Conservation (phyloP, 2,113 vertebrate genomes). For the Machaerirhynchus nigripectus region DNA sequence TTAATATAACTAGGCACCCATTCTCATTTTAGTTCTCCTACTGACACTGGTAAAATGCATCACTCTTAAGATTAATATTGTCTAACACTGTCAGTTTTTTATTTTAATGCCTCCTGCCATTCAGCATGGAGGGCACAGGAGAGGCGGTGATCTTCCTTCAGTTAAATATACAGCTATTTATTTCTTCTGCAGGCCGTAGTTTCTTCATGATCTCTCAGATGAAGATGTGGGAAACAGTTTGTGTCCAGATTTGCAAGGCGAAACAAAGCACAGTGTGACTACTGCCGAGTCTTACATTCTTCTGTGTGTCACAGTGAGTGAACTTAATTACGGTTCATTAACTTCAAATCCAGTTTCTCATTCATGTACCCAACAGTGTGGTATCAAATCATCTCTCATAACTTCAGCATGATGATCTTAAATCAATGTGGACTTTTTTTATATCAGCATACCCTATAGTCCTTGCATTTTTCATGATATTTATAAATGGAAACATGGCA, state of each 20-base stretch:
- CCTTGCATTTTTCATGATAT: not conserved
- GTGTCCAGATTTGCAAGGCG: slow-evolving; percentile 29
- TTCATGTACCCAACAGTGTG: slow-evolving; percentile 13
- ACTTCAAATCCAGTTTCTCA: slow-evolving; percentile 34
- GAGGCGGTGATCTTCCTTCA: not conserved
- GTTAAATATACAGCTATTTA: not conserved
- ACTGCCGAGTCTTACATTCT: slow-evolving; percentile 32
- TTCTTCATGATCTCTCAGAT: not conserved
- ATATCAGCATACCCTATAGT: not conserved
- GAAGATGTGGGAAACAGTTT: slow-evolving; percentile 37
- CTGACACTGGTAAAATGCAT: not conserved
- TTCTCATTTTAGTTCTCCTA: not conserved
- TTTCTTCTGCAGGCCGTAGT: not conserved
- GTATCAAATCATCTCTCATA: slow-evolving; percentile 43
- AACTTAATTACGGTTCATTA: slow-evolving; percentile 63
- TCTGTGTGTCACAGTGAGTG: slow-evolving; percentile 48
- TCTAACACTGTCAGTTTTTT: not conserved
- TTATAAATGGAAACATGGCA: not conserved
- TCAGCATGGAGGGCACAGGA: not conserved
- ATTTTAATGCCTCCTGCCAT: not conserved
- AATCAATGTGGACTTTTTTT: not conserved
- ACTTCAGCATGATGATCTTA: slow-evolving; percentile 35
- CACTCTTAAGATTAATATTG: not conserved
- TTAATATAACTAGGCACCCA: not conserved
- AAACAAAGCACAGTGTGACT: slow-evolving; percentile 36